Evolutionary conservation across 2,888 invertebrate genomes (phyloP).

Genomic region (Danaus chrysippus): DNA sequence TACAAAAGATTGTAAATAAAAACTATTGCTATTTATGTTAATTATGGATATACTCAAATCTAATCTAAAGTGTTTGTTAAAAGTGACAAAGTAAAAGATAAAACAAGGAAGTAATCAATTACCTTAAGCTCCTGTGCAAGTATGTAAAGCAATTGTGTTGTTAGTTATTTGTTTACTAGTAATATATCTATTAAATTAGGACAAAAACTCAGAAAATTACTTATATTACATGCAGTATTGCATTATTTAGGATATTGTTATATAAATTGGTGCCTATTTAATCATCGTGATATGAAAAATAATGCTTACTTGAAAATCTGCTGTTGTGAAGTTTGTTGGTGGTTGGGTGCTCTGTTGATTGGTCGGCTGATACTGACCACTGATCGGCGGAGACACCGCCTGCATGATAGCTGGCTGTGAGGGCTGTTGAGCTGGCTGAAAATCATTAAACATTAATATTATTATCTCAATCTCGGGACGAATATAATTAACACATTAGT

Average conservation of each 20-base stretch:
- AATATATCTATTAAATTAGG: too few species aligned
- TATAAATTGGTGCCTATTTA: too few species aligned
- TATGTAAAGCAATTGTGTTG: conserved; percentile 35
- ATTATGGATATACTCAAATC: not conserved
- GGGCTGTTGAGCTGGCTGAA: conserved; percentile 57
- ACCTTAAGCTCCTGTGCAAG: conserved; percentile 73
- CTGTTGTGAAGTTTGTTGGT: conserved; percentile 81
- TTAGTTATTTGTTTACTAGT: not conserved
- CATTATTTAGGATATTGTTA: too few species aligned
- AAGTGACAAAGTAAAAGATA: conserved; percentile 20
- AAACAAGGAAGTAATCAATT: conserved; percentile 35
- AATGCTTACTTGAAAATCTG: conserved; percentile 84
- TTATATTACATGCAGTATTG: too few species aligned
- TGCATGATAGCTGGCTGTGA: conserved; percentile 90
- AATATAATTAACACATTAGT: too few species aligned
- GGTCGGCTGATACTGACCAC: conserved; percentile 81
- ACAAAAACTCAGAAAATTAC: too few species aligned
- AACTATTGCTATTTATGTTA: not conserved
- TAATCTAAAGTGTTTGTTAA: conserved; percentile 9
- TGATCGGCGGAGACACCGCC: conserved; percentile 83
- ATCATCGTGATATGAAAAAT: too few species aligned
- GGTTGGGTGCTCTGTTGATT: conserved; percentile 77
- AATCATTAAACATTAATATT: conserved; percentile 6
- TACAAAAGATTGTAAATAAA: not conserved
- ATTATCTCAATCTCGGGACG: not conserved